Percentiles rank a stretch among this genome's conserved stretches.
These are phyloP conservation scores for Tragulus kanchil DNA, from an alignment of 2,113 vertebrate genomes.

Conservation along the genomic window DNA sequence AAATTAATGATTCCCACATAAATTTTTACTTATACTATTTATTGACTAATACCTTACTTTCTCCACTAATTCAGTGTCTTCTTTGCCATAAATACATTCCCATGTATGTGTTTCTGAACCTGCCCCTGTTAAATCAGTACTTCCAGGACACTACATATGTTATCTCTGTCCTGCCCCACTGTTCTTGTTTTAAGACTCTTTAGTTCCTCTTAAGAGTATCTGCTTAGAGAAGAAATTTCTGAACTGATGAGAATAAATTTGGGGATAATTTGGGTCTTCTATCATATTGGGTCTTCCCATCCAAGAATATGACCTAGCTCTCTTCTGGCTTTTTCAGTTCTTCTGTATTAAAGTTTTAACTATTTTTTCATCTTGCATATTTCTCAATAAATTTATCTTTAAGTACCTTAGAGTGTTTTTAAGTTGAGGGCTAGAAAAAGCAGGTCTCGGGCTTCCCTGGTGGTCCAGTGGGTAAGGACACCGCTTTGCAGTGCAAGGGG, in stretches of 20 bases:
- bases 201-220: neutral
- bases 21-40: neutral
- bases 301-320: neutral
- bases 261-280: neutral
- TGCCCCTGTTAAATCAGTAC: neutral
- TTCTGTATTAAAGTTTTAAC: neutral
- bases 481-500: too few species aligned
- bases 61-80: neutral
- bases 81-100: neutral
- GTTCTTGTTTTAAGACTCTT: neutral
- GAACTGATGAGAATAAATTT: neutral
- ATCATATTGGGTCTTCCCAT: neutral
- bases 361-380: neutral
- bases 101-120: neutral
- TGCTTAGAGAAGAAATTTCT: neutral
- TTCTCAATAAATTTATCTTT: neutral
- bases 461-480: too few species aligned
- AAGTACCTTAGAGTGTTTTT: neutral
- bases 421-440: neutral
- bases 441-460: neutral
- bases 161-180: neutral
- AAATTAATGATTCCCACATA: neutral
- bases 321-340: neutral
- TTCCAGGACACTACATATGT: neutral
- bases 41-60: neutral